Evolutionary conservation across 2,113 vertebrate genomes (phyloP).

Genomic region (Calyptomena viridis): DNA sequence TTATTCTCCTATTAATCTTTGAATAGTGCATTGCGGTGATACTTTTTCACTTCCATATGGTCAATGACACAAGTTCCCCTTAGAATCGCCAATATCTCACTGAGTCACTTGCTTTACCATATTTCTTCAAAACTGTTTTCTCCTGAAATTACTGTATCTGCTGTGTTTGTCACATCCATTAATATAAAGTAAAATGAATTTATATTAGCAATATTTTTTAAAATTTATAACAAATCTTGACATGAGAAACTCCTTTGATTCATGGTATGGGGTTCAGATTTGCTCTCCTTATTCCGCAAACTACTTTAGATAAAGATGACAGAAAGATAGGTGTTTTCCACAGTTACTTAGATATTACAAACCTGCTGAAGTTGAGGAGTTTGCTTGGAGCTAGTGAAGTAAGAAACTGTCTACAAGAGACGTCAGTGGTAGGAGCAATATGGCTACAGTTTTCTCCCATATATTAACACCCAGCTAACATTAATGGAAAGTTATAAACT

Average conservation of each 20-base stretch:
- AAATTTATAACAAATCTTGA: background rate
- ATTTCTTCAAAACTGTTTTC: slow-evolving; percentile 52
- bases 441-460: background rate
- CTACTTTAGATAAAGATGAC: background rate
- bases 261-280: background rate
- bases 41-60: slow-evolving; percentile 36
- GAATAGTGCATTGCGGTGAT: slow-evolving; percentile 10
- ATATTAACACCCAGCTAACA: background rate
- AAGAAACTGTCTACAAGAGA: background rate
- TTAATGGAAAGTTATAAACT: slow-evolving; percentile 1
- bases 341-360: background rate
- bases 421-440: background rate
- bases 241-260: slow-evolving; percentile 8
- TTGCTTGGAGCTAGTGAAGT: background rate
- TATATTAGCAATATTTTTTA: background rate
- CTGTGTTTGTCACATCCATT: slow-evolving; percentile 43
- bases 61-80: slow-evolving; percentile 8
- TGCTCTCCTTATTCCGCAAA: background rate
- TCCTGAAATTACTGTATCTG: slow-evolving; percentile 24
- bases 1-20: slow-evolving; percentile 48
- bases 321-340: background rate
- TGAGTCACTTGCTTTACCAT: slow-evolving; percentile 21
- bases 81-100: slow-evolving; percentile 32
- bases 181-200: slow-evolving; percentile 17
- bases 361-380: background rate